A percentile compares a stretch with the other conserved stretches of the same genome.
Evolutionary conservation across 2,797 vertebrate species (phyloP).

Genomic region (Benthosema pterotum): DNA sequence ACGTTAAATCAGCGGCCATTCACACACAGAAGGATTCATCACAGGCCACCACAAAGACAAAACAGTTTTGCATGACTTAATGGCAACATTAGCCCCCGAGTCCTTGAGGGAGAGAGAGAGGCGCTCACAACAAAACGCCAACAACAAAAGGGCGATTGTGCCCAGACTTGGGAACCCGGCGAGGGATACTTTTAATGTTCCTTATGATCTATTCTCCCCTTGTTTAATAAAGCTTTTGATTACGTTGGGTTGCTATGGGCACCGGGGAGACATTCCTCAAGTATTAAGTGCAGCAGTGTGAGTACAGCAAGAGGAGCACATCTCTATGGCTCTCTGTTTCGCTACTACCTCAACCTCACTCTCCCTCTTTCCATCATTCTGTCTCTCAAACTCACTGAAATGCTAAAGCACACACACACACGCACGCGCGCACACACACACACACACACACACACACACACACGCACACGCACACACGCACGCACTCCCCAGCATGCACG

Average conservation of each 20-base stretch:
- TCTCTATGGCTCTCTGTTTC: slow-evolving; percentile 34
- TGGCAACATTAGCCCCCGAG: slow-evolving; percentile 74
- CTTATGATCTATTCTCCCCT: slow-evolving; percentile 83
- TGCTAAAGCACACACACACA: neutral
- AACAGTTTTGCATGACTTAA: slow-evolving; percentile 78
- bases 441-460: slow-evolving; percentile 15
- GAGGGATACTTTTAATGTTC: slow-evolving; percentile 83
- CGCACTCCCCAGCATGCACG: no score
- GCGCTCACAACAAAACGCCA: slow-evolving; percentile 67
- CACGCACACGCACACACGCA: slow-evolving; percentile 19
- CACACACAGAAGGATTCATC: slow-evolving; percentile 70
- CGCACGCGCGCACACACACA: slow-evolving; percentile 8
- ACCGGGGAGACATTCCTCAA: slow-evolving; percentile 81
- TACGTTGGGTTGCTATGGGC: slow-evolving; percentile 82
- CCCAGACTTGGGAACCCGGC: slow-evolving; percentile 74
- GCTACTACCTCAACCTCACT: neutral
- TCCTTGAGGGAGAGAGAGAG: slow-evolving; percentile 72
- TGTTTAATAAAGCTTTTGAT: slow-evolving; percentile 87
- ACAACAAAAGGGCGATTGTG: slow-evolving; percentile 81
- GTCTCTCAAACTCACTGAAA: slow-evolving; percentile 25
- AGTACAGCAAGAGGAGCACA: slow-evolving; percentile 66
- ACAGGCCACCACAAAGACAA: slow-evolving; percentile 72
- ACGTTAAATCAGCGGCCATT: slow-evolving; percentile 76
- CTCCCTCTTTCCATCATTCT: slow-evolving; percentile 17
- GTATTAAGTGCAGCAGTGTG: slow-evolving; percentile 80